These are phyloP conservation scores for Philereme transversata DNA, from an alignment of 2,888 invertebrate species.

Conservation along the genomic window DNA sequence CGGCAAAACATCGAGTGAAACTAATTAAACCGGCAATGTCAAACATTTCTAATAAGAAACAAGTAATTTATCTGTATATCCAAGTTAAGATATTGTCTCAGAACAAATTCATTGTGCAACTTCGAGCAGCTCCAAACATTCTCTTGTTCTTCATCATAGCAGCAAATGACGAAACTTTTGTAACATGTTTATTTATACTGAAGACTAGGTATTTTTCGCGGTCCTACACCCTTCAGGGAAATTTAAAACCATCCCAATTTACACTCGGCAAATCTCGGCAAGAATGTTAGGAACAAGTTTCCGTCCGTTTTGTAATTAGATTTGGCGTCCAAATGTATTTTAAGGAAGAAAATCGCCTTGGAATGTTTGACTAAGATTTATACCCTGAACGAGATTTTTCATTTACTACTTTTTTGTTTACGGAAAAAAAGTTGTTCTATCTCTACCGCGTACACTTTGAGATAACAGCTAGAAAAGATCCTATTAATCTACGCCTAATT, in stretches of 20 bases:
- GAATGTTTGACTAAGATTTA: constrained; percentile 14
- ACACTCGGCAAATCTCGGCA: constrained; percentile 56
- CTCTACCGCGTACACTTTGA: constrained; percentile 3
- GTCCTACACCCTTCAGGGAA: constrained; percentile 53
- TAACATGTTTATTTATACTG: constrained; percentile 52
- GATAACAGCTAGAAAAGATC: constrained; percentile 5
- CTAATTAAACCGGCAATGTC: constrained; percentile 8
- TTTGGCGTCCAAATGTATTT: constrained; percentile 37
- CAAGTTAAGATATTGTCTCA: constrained; percentile 25
- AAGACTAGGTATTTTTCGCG: constrained; percentile 49
- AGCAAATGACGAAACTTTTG: constrained; percentile 59
- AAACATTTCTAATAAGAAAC: constrained; percentile 18
- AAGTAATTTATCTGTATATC: constrained; percentile 20
- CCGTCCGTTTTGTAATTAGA: constrained; percentile 38
- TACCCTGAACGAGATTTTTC: neutral
- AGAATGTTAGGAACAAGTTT: constrained; percentile 37
- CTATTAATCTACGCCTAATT: constrained; percentile 20
- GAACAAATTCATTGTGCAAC: constrained; percentile 38
- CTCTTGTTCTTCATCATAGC: constrained; percentile 43
- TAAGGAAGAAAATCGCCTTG: constrained; percentile 23
- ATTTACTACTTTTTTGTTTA: neutral
- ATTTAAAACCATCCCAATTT: constrained; percentile 58
- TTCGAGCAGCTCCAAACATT: constrained; percentile 38
- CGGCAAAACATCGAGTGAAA: neutral
- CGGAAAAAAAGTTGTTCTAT: too few relatives aligned